Evolutionary conservation across 1,140 invertebrate species (phyloP).

Genomic region (Hyles vespertilio): DNA sequence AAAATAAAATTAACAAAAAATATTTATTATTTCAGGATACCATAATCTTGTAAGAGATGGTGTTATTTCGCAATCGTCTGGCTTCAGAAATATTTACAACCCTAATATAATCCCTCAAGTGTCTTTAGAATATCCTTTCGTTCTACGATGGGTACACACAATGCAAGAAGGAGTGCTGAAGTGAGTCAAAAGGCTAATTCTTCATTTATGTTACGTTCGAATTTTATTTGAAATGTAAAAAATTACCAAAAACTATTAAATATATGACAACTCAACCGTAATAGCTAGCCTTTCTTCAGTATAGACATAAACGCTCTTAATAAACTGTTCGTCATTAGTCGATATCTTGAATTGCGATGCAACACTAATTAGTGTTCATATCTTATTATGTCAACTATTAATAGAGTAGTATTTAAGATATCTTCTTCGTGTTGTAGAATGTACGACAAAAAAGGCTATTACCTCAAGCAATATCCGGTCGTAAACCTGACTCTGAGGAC

Average conservation of each 20-base stretch:
- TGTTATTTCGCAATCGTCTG: slow-evolving; percentile 23
- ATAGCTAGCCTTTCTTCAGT: too few species aligned
- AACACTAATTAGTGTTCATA: too few species aligned
- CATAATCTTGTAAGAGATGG: slow-evolving; percentile 35
- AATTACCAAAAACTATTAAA: too few species aligned
- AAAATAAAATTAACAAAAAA: too few species aligned
- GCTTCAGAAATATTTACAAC: slow-evolving; percentile 17
- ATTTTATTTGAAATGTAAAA: too few species aligned
- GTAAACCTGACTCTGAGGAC: slow-evolving; percentile 43
- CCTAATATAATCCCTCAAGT: slow-evolving; percentile 18
- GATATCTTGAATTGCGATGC: too few species aligned
- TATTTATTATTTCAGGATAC: slow-evolving; percentile 23
- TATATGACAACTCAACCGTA: too few species aligned
- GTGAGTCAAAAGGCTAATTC: slow-evolving; percentile 16
- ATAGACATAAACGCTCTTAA: too few species aligned
- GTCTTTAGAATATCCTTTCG: slow-evolving; percentile 26
- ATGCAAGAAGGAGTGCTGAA: slow-evolving; percentile 24
- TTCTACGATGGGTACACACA: slow-evolving; percentile 26
- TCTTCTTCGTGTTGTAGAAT: slow-evolving; percentile 31
- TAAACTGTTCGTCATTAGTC: too few species aligned
- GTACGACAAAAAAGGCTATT: slow-evolving; percentile 40
- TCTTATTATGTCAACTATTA: too few species aligned
- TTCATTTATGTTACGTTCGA: too few species aligned
- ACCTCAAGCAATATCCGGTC: slow-evolving; percentile 36
- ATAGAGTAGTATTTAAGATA: too few species aligned